Base-by-base conservation (phyloP, 2,797 vertebrate species). In the Corythornis leucogaster region DNA sequence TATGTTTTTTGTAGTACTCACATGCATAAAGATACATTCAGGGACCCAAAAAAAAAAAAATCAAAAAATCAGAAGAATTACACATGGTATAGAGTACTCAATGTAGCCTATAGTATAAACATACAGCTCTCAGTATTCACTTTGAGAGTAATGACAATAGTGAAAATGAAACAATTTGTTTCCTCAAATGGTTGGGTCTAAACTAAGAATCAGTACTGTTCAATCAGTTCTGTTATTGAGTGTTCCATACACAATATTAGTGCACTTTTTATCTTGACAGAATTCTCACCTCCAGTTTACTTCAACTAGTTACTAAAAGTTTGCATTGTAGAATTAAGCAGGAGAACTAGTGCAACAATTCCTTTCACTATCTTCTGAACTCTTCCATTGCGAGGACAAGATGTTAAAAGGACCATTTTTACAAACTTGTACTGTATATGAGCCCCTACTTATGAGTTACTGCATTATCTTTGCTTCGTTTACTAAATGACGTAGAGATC, bases 361-460 rank as follows among this genome's bases (percentile, higher is more conserved):
- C 30, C 42, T 68, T n/a, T 80, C 26, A 25, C 22, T 45, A 30
- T 15, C 18, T 42, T 73, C 66, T n/a, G 50, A 78, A 63, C 5
- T 31, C 14, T 79, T 54, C 35, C 76, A n/a, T 4, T 51, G 22
- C 40, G 28, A 78, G 38, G 20, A 70, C 38, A 68, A 46, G 81
- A 62, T 42, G 61, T 67, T 61, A 54, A 64, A 89, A 85, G 18
- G 19, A 57, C 54, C 33, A 58, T 25, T 87, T 74, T 73, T 59
- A 11, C 21, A 20, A 12, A n/a, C 12, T 64, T 0, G 2, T 78
- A 33, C 22, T 87, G 31, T 26, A 50, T 45, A 58, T 33, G 11
- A 77, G 71, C 38, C 33, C 38, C 54, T 71, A 0, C 15, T 58
- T 43, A 25, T 0, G 3, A 58, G 13, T 62, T 51, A 51, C 22